Conservation (phyloP, 1,140 invertebrate genomes). For the Pemphigus obesinymphae region DNA sequence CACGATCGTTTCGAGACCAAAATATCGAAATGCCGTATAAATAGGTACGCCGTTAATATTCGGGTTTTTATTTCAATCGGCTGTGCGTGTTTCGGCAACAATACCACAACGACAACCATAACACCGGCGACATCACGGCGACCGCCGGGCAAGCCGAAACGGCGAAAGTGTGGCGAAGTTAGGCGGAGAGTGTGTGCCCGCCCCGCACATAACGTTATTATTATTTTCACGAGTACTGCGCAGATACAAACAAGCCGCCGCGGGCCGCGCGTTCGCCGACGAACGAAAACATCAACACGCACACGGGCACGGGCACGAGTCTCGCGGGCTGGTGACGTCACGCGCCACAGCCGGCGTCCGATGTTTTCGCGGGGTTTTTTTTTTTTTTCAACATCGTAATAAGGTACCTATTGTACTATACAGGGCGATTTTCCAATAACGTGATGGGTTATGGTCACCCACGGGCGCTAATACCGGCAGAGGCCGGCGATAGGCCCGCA, state of each 20-base stretch:
- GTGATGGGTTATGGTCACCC: too few relatives aligned
- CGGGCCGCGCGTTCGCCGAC: too few relatives aligned
- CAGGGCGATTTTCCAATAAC: too few relatives aligned
- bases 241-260: conserved; percentile 11
- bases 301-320: too few relatives aligned
- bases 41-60: too few relatives aligned
- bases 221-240: too few relatives aligned
- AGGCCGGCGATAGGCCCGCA: too few relatives aligned
- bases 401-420: too few relatives aligned
- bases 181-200: not conserved
- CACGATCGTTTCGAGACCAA: not conserved
- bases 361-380: too few relatives aligned
- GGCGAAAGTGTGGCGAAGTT: not conserved
- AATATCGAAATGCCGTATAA: not conserved
- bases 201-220: not conserved
- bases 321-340: not conserved
- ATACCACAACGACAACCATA: not conserved
- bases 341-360: not conserved
- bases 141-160: not conserved
- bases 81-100: not conserved
- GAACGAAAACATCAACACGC: not conserved
- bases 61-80: not conserved
- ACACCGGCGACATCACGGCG: not conserved
- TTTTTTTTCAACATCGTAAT: too few relatives aligned
- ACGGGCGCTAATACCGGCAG: too few relatives aligned